A percentile compares a stretch with the other conserved stretches of the same genome.
These are phyloP conservation scores for Leucania comma DNA, from an alignment of 2,888 invertebrate species.

Conservation along the genomic window DNA sequence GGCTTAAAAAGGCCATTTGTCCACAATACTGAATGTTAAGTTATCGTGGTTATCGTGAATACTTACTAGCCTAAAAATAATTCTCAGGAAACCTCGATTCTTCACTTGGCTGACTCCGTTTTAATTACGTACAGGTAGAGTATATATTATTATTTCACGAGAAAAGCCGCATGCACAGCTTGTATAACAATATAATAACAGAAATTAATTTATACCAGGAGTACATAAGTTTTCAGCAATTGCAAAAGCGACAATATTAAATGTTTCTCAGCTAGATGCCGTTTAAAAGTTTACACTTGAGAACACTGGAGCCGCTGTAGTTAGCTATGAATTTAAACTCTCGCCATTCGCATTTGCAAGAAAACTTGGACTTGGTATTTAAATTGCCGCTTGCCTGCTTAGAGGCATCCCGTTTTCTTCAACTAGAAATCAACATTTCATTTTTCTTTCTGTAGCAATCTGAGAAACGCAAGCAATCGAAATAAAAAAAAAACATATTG, in stretches of 20 bases:
- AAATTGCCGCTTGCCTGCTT: constrained; percentile 8
- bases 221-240: constrained; percentile 34
- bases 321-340: constrained; percentile 61
- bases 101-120: no score
- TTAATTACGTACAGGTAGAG: no score
- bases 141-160: no score
- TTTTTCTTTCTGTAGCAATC: not conserved
- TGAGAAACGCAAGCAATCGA: not conserved
- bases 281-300: constrained; percentile 48
- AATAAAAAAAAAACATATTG: no score
- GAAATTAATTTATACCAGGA: not conserved
- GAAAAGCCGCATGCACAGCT: not conserved
- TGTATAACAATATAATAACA: not conserved
- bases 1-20: no score
- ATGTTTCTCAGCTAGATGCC: constrained; percentile 36
- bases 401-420: not conserved
- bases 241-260: constrained; percentile 49
- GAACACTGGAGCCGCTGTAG: constrained; percentile 27
- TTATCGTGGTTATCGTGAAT: no score
- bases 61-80: no score
- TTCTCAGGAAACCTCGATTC: no score
- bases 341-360: constrained; percentile 39
- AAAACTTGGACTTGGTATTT: constrained; percentile 41
- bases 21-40: no score
- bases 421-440: constrained; percentile 5